Evolutionary conservation across 2,888 invertebrate genomes (phyloP), one percentile per base, ranked within the genome.

Genomic region (Oithona nana): DNA sequence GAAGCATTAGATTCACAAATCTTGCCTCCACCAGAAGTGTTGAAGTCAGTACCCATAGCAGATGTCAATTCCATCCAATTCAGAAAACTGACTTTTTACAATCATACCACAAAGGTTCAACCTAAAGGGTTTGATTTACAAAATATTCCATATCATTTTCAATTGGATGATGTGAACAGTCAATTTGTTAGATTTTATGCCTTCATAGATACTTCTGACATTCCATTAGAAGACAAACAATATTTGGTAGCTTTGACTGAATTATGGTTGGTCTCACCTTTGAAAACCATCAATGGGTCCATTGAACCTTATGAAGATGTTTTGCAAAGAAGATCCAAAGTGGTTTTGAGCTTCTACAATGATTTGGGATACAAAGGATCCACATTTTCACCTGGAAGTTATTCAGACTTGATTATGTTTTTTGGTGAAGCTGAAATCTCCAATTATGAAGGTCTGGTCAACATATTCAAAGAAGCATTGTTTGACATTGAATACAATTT

Each of bases 161-260:
- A 86, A 67, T 76, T 88, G 58, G 86, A 88, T 74, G 81, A 86
- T 71, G 75, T 88, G 57, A 82, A 84, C 67, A 84, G 86, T 1
- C 86, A 85, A 73, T 89, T 90, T 73, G 81, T 88, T 66, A 57
- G 31, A 26, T n/a, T 31, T 16, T 69, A 49, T 71, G 71, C 71
- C 66, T 65, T 63, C 11, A 61, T 50, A 62, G 66, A 55, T 52
- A 65, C n/a, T 63, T 66, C 11, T 22, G 30, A 24, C 49, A 16
- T 63, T 28, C 20, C 31, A 39, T 20, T 20, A 28, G 48, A 48
- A 62, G 68, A 56, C 57, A 67, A 30, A 58, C 67, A 0, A 6
- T 57, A 22, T 20, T 20, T 57, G 31, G 31, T 39, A 20, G 16
- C 31, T 20, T 26, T 57, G 22, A 31, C 30, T 31, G 57, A 57